Percentiles rank a stretch among this genome's conserved stretches.
Conservation (phyloP, 2,888 invertebrate species). For the Phania funesta region DNA sequence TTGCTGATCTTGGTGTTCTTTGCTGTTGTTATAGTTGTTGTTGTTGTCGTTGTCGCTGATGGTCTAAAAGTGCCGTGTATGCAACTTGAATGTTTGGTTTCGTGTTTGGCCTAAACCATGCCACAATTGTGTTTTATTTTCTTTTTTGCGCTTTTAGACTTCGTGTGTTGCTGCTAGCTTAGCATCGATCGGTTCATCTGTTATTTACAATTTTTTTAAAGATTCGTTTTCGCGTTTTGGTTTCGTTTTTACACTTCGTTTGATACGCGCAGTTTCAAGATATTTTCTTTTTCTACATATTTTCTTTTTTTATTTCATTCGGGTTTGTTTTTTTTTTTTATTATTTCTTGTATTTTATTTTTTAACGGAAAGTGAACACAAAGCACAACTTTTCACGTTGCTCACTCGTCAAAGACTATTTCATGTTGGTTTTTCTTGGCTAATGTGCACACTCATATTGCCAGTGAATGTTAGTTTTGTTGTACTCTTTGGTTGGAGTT, state of each 20-base stretch:
- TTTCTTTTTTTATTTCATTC: conserved; percentile 13
- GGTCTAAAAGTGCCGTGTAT: conserved; percentile 41
- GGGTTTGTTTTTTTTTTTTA: conserved; percentile 34
- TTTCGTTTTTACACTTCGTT: conserved; percentile 66
- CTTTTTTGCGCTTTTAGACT: conserved; percentile 15
- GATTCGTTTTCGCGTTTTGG: conserved; percentile 58
- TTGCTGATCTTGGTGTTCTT: conserved; percentile 12
- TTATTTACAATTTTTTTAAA: conserved; percentile 21
- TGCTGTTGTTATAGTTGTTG: too few relatives aligned
- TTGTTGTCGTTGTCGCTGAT: conserved; percentile 14
- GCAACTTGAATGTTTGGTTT: conserved; percentile 57
- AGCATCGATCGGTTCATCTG: conserved; percentile 50
- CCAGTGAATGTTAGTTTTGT: conserved; percentile 61
- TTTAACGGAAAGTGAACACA: conserved; percentile 43
- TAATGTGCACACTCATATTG: conserved; percentile 25
- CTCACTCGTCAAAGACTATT: conserved; percentile 75
- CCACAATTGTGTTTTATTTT: conserved; percentile 26
- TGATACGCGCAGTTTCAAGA: conserved; percentile 41
- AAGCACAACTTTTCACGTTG: conserved; percentile 73
- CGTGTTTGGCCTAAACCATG: conserved; percentile 63
- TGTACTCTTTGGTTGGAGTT: conserved; percentile 64
- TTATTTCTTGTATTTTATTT: conserved; percentile 50
- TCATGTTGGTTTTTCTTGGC: conserved; percentile 40
- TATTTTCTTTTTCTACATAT: conserved; percentile 16
- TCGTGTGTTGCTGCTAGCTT: conserved; percentile 49